A percentile compares a stretch with the other conserved stretches of the same genome.
Conservation (phyloP, 2,113 vertebrate species). For the Tychaedon coryphoeus region DNA sequence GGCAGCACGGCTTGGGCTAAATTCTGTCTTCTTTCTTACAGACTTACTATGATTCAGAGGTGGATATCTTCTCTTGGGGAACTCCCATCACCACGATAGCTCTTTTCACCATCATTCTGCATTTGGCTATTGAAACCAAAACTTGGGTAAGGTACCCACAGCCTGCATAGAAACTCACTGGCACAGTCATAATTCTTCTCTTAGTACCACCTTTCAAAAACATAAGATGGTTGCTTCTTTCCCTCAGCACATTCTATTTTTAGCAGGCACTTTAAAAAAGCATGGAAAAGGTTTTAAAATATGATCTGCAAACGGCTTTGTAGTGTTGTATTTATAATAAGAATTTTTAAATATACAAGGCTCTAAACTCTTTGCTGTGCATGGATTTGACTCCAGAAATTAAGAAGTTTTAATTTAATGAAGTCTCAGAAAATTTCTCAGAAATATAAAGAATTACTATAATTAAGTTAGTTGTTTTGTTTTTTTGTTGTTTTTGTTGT, state of each 20-base stretch:
- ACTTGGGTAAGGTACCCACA: constrained; percentile 87
- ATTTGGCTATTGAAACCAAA: constrained; percentile 95
- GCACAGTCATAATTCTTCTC: not conserved
- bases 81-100: constrained; percentile 89
- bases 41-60: constrained; percentile 89
- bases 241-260: not conserved
- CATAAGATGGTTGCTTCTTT: not conserved
- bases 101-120: constrained; percentile 90
- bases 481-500: not conserved
- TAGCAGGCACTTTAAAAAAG: not conserved
- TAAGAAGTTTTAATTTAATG: not conserved
- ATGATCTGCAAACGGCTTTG: not conserved
- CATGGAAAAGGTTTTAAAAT: not conserved
- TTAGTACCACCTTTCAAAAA: not conserved
- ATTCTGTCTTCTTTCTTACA: constrained; percentile 56
- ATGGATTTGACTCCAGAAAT: not conserved
- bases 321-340: not conserved
- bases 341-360: not conserved
- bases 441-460: not conserved
- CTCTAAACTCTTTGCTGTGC: not conserved
- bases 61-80: constrained; percentile 94
- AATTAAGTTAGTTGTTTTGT: not conserved
- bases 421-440: not conserved
- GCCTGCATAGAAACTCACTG: not conserved
- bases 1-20: not conserved